These are phyloP conservation scores for Drosophila nigritarsus DNA, from an alignment of 2,888 invertebrate species.

Conservation along the genomic window DNA sequence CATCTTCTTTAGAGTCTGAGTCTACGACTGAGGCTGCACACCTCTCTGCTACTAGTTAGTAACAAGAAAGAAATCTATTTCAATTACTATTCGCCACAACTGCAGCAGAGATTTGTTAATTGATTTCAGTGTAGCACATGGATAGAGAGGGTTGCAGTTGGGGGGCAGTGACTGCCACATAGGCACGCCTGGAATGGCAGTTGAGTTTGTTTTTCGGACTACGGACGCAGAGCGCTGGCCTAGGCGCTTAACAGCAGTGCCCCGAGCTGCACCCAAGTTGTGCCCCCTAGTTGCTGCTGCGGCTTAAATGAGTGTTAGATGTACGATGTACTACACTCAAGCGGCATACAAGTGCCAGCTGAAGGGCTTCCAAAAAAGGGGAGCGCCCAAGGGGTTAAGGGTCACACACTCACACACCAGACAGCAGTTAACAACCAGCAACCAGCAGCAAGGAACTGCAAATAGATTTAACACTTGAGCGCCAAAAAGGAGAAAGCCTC, in stretches of 20 bases:
- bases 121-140: background rate
- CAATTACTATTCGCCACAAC: background rate
- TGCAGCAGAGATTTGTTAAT: background rate
- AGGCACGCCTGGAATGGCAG: constrained; percentile 61
- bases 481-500: constrained; percentile 21
- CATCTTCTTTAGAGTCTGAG: background rate
- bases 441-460: constrained; percentile 48
- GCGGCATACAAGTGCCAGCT: constrained; percentile 20
- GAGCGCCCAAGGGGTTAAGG: background rate
- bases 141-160: background rate
- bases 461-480: constrained; percentile 67
- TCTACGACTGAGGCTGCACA: too few relatives aligned
- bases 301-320: constrained; percentile 64
- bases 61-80: background rate
- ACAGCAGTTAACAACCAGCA: constrained; percentile 45
- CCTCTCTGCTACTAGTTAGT: background rate
- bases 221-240: constrained; percentile 44
- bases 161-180: constrained; percentile 17
- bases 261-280: constrained; percentile 10
- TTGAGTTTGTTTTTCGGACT: constrained; percentile 63
- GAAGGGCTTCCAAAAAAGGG: background rate
- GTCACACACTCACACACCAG: constrained; percentile 19
- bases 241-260: constrained; percentile 26
- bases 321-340: constrained; percentile 40
- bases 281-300: constrained; percentile 15